Evolutionary conservation across 2,888 invertebrate species (phyloP), one percentile per base, ranked within the genome.

Genomic region (Dioctria rufipes): DNA sequence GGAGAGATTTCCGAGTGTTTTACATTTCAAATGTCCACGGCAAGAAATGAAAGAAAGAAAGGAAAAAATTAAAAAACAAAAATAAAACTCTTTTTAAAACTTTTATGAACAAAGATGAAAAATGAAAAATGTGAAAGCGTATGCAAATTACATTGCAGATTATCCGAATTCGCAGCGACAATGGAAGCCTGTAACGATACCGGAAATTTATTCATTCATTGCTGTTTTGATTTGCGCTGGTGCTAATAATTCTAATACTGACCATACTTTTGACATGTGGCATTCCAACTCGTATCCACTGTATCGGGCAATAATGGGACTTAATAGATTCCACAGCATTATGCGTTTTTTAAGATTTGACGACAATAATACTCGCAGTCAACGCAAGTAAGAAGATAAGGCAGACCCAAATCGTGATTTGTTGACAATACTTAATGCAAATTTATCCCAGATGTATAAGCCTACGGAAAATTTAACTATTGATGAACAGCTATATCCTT

Each of bases 371-470:
- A 86, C 85, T 54, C 85, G 86, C 40, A 54, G 9, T 51, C 61
- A 83, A 39, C 84, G 84, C 63, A 65, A 71, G 79, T 60, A 84
- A 80, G 67, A 78, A 25, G 85, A 86, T 80, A 86, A 86, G 83
- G 85, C 85, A 54, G 86, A 85, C 25, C 82, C 83, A 43, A 83
- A 83, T 54, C 65, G 81, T 11, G 82, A 83, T 77, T 60, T 83
- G 13, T 86, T 85, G 85, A 83, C 81, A 83, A 86, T 86, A 85
- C 73, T 86, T 25, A 86, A 86, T 83, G 79, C 82, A 60, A 86
- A 86, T 84, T 83, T 86, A 61, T 43, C 75, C 40, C 83, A 84
- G 80, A 43, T 81, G 46, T 87, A 86, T 82, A 83, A 83, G 65
- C 85, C 86, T 80, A 83, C 83, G 51, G 85, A 83, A 78, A 80